These are phyloP conservation scores for Leuctra nigra DNA, from an alignment of 2,888 invertebrate species.

Conservation along the genomic window DNA sequence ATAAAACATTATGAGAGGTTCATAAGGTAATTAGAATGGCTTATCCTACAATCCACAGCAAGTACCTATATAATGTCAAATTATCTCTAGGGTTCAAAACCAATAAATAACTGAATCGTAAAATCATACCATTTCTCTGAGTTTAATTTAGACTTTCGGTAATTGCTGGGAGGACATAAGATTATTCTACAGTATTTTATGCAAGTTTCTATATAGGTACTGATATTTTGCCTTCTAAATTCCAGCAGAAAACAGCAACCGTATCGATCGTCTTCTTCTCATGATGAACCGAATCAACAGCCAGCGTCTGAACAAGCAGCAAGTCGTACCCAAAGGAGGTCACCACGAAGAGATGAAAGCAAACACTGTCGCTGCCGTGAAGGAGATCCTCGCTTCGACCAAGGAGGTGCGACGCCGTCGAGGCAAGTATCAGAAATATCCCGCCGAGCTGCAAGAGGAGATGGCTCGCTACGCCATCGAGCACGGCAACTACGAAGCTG, in stretches of 20 bases:
- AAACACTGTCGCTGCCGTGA: conserved; percentile 33
- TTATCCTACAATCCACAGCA: no score
- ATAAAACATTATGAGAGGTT: no score
- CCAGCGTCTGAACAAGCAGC: not conserved
- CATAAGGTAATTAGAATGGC: no score
- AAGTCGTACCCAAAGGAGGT: conserved; percentile 11
- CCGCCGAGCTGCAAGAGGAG: conserved; percentile 32
- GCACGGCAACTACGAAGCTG: conserved; percentile 32
- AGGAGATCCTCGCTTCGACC: conserved; percentile 31
- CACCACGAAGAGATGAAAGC: conserved; percentile 29
- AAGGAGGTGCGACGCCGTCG: conserved; percentile 32
- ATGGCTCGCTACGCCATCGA: conserved; percentile 33
- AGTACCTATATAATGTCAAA: no score
- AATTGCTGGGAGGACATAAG: no score
- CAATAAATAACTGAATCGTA: no score
- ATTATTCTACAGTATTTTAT: no score
- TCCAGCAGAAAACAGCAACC: conserved; percentile 12
- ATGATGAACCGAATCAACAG: conserved; percentile 14
- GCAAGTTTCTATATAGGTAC: conserved; percentile 10
- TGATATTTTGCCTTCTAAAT: conserved; percentile 9
- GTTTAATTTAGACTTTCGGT: no score
- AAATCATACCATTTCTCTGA: no score
- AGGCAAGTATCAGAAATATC: conserved; percentile 34
- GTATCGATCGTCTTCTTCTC: conserved; percentile 9
- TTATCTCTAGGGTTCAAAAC: no score